These are phyloP conservation scores for Teleogryllus oceanicus DNA, from an alignment of 2,888 invertebrate genomes.

Conservation along the genomic window DNA sequence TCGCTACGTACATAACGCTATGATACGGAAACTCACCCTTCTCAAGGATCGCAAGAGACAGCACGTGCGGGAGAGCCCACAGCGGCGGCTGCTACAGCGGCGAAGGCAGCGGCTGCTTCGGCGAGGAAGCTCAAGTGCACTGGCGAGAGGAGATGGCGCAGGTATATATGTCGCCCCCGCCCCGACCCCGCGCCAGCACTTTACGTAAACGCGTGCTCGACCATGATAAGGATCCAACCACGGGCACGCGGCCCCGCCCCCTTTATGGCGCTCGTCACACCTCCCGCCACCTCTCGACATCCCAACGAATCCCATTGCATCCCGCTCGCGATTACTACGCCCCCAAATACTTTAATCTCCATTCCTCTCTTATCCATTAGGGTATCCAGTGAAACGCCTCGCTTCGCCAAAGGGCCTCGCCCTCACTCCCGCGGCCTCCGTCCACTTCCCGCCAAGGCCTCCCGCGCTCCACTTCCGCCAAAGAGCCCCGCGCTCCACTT, in stretches of 20 bases:
- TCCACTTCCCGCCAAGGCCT: too few relatives aligned
- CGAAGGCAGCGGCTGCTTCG: background rate
- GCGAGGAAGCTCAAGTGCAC: too few relatives aligned
- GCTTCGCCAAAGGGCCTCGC: too few relatives aligned
- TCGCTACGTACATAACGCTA: too few relatives aligned
- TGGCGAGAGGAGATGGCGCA: too few relatives aligned
- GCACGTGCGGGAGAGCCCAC: background rate
- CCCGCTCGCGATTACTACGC: background rate
- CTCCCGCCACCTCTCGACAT: background rate
- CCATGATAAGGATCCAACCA: background rate
- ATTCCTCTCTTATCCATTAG: background rate
- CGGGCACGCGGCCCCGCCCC: background rate
- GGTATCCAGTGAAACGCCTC: too few relatives aligned
- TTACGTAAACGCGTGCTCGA: slow-evolving; percentile 3
- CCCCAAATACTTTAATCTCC: background rate
- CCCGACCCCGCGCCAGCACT: background rate
- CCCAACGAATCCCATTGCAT: background rate
- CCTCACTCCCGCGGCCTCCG: too few relatives aligned
- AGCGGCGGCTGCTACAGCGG: background rate
- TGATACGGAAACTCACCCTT: too few relatives aligned
- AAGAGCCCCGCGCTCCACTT: too few relatives aligned
- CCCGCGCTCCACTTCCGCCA: too few relatives aligned
- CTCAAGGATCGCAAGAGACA: too few relatives aligned
- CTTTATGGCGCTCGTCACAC: background rate
- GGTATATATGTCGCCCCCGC: background rate